A percentile compares a stretch with the other conserved stretches of the same genome.
Conservation (phyloP, 2,113 vertebrate genomes). For the Plestiodon gilberti region DNA sequence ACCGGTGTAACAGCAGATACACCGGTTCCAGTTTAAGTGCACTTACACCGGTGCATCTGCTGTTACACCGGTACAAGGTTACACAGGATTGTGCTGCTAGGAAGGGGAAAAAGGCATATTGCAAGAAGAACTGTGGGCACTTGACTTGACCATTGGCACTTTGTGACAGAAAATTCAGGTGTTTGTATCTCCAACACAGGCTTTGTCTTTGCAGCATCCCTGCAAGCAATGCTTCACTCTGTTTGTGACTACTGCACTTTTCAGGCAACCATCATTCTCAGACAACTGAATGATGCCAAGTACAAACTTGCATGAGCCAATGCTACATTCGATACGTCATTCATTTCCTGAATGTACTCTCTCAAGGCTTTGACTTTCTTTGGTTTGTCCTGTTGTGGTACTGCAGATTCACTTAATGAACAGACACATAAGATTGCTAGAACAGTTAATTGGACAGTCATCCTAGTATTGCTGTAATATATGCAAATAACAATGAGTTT, state of each 20-base stretch:
- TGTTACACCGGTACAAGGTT: too few species aligned
- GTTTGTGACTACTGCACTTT: neutral
- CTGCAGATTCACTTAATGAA: conserved; percentile 6
- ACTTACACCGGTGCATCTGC: too few species aligned
- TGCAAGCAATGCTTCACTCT: neutral
- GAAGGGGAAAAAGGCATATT: too few species aligned
- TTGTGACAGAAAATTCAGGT: too few species aligned
- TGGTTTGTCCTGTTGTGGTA: neutral
- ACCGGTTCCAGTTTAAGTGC: too few species aligned
- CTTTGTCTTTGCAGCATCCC: neutral
- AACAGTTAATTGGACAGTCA: neutral
- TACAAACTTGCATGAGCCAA: neutral
- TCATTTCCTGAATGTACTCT: neutral
- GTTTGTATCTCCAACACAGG: neutral
- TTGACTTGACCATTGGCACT: too few species aligned
- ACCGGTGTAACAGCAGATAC: too few species aligned
- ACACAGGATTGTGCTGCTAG: too few species aligned
- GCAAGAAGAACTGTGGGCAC: too few species aligned
- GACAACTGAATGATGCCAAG: neutral
- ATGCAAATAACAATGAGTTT: neutral
- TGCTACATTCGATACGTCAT: neutral
- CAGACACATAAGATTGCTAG: neutral
- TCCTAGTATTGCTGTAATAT: neutral
- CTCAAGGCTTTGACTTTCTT: fast-evolving
- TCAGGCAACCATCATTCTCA: neutral